These are phyloP conservation scores for Athene noctua DNA, from an alignment of 2,113 vertebrate genomes.

Conservation along the genomic window DNA sequence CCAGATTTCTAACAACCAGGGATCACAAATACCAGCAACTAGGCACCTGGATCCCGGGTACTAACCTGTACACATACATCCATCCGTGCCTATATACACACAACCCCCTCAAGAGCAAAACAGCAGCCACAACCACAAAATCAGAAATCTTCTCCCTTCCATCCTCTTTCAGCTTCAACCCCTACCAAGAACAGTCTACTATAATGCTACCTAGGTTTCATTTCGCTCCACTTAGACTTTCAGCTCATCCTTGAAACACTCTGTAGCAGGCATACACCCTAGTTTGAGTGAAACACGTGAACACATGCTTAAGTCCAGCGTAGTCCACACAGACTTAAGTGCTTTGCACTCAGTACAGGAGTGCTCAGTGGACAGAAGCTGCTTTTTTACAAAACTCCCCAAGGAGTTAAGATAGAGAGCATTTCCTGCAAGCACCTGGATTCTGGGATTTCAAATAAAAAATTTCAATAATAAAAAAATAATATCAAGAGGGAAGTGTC, in stretches of 20 bases:
- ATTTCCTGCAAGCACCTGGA: not conserved
- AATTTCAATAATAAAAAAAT: not conserved
- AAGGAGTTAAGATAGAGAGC: not conserved
- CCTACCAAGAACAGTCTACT: not conserved
- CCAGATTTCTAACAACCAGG: not conserved
- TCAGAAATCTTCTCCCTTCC: not conserved
- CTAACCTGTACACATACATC: rapidly evolving
- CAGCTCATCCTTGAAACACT: not conserved
- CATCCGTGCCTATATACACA: not conserved
- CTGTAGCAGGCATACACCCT: not conserved
- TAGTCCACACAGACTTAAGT: not conserved
- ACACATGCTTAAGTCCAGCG: not conserved
- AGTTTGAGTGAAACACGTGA: not conserved
- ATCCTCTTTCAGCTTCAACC: not conserved
- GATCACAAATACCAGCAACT: not conserved
- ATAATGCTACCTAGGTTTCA: not conserved
- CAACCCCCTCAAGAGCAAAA: not conserved
- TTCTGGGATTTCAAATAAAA: not conserved
- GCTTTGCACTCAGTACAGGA: not conserved
- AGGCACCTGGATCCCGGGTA: not conserved
- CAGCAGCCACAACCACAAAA: not conserved
- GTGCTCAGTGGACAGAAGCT: not conserved
- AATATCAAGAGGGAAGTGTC: not conserved
- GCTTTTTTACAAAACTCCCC: not conserved
- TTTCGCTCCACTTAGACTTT: not conserved